Evolutionary conservation across 2,113 vertebrate species (phyloP).

Genomic region (Chamaea fasciata): DNA sequence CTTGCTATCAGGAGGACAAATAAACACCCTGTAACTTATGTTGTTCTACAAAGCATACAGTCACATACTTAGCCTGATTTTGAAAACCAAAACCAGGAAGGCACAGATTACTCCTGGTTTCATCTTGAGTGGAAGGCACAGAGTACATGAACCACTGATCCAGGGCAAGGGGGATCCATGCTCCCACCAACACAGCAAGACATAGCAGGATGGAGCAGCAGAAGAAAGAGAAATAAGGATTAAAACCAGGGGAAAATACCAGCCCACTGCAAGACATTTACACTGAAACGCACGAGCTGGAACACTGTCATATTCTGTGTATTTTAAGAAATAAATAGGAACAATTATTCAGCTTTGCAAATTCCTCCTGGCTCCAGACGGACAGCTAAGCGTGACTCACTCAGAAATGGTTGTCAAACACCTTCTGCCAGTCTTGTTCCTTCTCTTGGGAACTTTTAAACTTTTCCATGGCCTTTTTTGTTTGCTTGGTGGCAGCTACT

Average conservation of each 20-base stretch:
- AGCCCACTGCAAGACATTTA: slow-evolving; percentile 8
- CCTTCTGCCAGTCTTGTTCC: neutral
- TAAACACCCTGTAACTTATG: accelerated
- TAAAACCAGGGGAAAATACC: neutral
- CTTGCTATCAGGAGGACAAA: neutral
- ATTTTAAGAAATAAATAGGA: slow-evolving; percentile 35
- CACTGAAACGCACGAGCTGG: neutral
- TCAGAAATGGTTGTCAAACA: neutral
- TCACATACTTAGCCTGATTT: neutral
- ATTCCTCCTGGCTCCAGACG: slow-evolving; percentile 15
- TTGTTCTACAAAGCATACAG: neutral
- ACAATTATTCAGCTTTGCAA: slow-evolving; percentile 27
- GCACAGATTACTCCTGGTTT: neutral
- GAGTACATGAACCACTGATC: accelerated
- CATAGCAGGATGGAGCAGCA: neutral
- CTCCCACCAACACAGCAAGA: neutral
- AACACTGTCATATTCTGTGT: neutral
- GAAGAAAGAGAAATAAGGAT: neutral
- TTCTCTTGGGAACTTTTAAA: neutral
- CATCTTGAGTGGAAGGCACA: neutral
- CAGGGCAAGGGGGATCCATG: neutral
- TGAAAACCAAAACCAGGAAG: neutral
- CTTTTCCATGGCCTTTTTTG: neutral
- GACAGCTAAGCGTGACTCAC: neutral
- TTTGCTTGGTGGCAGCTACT: neutral